phyloP scores from a whole-genome alignment of 2,113 vertebrate species.

The Lanius ludovicianus region DNA sequence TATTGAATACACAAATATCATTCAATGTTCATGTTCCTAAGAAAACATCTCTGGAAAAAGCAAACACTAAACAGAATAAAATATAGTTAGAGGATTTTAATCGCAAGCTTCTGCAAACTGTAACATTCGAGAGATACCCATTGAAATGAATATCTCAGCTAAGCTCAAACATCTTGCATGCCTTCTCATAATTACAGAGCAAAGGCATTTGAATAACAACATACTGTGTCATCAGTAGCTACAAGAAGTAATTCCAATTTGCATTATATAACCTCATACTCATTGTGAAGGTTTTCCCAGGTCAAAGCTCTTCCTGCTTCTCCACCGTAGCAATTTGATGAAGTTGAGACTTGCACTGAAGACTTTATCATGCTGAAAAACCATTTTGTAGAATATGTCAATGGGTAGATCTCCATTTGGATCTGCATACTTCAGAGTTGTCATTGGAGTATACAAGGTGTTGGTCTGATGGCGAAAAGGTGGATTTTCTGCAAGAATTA shows the following conservation, averaged over 20 bases:
- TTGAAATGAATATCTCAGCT: background rate
- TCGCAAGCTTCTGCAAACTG: background rate
- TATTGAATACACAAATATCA: background rate
- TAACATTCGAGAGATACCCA: background rate
- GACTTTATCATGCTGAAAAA: constrained; percentile 86
- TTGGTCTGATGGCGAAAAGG: constrained; percentile 89
- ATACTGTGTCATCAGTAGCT: background rate
- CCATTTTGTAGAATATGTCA: constrained; percentile 87
- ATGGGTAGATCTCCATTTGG: constrained; percentile 85
- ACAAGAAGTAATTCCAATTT: background rate
- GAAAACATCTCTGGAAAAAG: background rate
- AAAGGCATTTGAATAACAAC: background rate
- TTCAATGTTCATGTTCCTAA: background rate
- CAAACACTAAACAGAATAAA: background rate
- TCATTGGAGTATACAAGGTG: constrained; percentile 84
- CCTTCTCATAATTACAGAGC: background rate
- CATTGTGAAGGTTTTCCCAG: constrained; percentile 66
- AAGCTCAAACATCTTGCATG: background rate
- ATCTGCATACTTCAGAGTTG: constrained; percentile 85
- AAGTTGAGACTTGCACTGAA: constrained; percentile 88
- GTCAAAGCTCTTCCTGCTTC: constrained; percentile 82
- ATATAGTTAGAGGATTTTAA: background rate
- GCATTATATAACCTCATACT: background rate
- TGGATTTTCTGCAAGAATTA: constrained; percentile 83
- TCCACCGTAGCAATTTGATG: constrained; percentile 84